A percentile compares a stretch with the other conserved stretches of the same genome.
Evolutionary conservation across 2,113 vertebrate species (phyloP).

Genomic region (Sinosuthora webbiana): DNA sequence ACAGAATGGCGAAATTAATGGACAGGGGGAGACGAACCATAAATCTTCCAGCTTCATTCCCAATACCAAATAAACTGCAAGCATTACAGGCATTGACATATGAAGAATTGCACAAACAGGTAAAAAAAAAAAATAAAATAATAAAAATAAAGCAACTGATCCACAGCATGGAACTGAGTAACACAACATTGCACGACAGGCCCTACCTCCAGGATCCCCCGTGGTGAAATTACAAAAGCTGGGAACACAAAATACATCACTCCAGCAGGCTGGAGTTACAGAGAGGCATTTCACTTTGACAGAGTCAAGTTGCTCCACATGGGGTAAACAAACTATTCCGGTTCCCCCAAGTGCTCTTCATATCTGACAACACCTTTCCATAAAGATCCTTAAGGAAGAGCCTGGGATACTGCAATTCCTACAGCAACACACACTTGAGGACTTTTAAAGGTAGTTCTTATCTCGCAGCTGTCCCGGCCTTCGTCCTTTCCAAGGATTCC

Average conservation of each 20-base stretch:
- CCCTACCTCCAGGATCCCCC: neutral
- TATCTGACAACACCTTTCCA: neutral
- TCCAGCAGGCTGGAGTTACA: neutral
- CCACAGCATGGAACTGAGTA: neutral
- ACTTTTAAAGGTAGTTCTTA: neutral
- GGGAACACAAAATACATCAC: neutral
- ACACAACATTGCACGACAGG: neutral
- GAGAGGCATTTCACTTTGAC: neutral
- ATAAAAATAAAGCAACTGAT: neutral
- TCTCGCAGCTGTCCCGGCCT: neutral
- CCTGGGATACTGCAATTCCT: neutral
- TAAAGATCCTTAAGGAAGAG: neutral
- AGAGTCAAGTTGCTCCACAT: neutral
- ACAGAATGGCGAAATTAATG: neutral
- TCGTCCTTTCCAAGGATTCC: conserved; percentile 24
- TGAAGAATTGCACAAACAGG: neutral
- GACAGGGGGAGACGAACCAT: neutral
- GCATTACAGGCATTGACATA: neutral
- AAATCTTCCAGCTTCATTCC: neutral
- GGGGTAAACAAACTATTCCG: neutral
- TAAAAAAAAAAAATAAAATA: neutral
- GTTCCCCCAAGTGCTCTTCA: neutral
- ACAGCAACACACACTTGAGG: neutral
- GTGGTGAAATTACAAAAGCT: neutral
- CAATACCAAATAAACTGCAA: neutral